Evolutionary conservation across 2,797 vertebrate species (phyloP), one percentile per base, ranked within the genome.

Genomic region (Lepidocolaptes lacrymiger): DNA sequence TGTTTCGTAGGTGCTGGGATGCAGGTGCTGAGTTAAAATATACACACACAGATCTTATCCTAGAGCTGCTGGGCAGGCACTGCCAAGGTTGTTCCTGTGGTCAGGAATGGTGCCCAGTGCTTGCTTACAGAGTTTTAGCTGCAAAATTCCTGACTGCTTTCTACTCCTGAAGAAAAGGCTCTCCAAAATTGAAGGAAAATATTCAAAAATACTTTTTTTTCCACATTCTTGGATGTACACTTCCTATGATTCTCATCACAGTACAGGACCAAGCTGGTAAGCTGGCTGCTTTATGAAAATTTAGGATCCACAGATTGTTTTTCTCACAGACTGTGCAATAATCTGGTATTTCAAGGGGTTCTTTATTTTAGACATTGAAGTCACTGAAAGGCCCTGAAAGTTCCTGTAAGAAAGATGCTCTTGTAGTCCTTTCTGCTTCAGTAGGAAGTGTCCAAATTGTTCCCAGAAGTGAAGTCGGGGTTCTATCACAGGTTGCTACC

Each of bases 31-130:
- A 0, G 36, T 3, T 30, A 34, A 69, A 34, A 14, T 7, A 7
- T 3, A 26, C n/a, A 19, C 7, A 3, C 1, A 36, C 22, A 1
- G 24, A 7, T 16, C 7, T 15, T 12, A 5, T 10, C 13, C 0
- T 37, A 62, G 62, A 23, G 30, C 0, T 14, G 59, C 52, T 52
- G 71, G 43, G 6, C 59, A 73, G 32, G 0, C 4, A 0, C 52
- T 37, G 62, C 82, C 28, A 54, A 24, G 55, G 8, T 19, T 39
- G 6, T 22, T 76, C n/a, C n/a, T 24, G 14, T 15, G 63, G 0
- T 4, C 14, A 39, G 67, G 17, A n/a, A 1, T 3, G 3, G 14
- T 19, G 22, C 1, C 63, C 41, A 19, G 49, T 0, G 13, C 41
- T 36, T 10, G 1, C n/a, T 39, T 28, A 14, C 9, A 14, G 52